Evolutionary conservation across 2,113 vertebrate genomes (phyloP).

Genomic region (Microcebus ravelobensis): DNA sequence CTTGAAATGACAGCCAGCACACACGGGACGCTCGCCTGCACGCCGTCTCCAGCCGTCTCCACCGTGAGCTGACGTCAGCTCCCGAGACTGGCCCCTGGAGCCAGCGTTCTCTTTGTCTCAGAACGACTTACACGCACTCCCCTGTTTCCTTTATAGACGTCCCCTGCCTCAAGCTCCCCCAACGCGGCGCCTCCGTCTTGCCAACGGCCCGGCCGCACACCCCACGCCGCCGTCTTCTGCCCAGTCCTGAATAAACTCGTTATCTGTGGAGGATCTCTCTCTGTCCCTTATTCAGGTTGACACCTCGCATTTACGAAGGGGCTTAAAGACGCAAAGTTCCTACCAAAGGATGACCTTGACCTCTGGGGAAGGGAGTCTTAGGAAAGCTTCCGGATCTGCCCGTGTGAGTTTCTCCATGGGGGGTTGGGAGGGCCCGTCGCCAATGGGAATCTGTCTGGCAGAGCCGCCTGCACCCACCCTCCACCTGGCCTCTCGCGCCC

Average conservation of each 20-base stretch:
- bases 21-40: no score
- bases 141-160: background rate
- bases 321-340: background rate
- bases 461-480: background rate
- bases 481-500: background rate
- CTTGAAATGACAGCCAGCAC: no score
- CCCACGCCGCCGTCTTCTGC: no score
- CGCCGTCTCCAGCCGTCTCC: no score
- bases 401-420: no score
- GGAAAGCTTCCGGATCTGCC: background rate
- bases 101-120: background rate
- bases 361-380: background rate
- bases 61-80: background rate
- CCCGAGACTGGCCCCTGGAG: background rate
- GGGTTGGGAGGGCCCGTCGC: background rate
- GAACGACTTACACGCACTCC: no score
- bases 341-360: background rate
- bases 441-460: background rate
- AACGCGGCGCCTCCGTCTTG: no score
- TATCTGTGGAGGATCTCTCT: background rate
- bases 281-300: background rate
- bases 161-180: background rate
- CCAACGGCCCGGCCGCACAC: no score
- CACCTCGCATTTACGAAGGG: background rate
- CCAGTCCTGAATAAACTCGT: background rate